Evolutionary conservation across 2,888 invertebrate genomes (phyloP), one percentile per base, ranked within the genome.

Genomic region (Megastigmus dorsalis): DNA sequence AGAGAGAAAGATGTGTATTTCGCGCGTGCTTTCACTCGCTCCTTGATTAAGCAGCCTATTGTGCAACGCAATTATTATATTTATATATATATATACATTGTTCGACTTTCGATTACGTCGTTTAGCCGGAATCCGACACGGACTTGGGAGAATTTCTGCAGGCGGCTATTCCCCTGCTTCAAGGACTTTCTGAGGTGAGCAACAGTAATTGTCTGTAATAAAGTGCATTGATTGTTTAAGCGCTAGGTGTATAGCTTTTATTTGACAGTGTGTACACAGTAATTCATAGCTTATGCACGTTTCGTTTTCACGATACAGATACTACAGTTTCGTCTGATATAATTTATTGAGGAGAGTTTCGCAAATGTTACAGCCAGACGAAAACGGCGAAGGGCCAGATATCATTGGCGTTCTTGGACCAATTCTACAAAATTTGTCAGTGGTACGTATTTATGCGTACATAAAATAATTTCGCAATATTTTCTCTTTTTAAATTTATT

Each of bases 71-170:
- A 57, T 67, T 48, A 15, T 55, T 57, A 43, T 45, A 54, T 28
- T n/a, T n/a, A 63, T 10, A 69, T 80, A 75, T 60, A 3, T 50
- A 41, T 50, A n/a, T n/a, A n/a, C n/a, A n/a, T n/a, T n/a, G n/a
- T n/a, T n/a, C n/a, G 13, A 62, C 71, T 71, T 30, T 59, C 41
- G 3, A 23, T 36, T 43, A 7, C 43, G 13, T 52, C 38, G 66
- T 74, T n/a, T 52, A 87, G 88, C 88, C 88, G 3, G 80, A 88
- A 1, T 81, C 86, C 0, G 82, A 84, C 0, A 82, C 85, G 0
- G 84, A 87, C 73, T 62, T 88, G n/a, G 77, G 15, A 20, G 86
- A 85, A 43, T 63, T 88, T 2, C 57, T 88, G 9, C 69, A 79
- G 43, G 82, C 83, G 1, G 85, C 71, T 28, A 30, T 88, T 72